Evolutionary conservation across 2,797 vertebrate genomes (phyloP).

Genomic region (Adelosebastes latens): DNA sequence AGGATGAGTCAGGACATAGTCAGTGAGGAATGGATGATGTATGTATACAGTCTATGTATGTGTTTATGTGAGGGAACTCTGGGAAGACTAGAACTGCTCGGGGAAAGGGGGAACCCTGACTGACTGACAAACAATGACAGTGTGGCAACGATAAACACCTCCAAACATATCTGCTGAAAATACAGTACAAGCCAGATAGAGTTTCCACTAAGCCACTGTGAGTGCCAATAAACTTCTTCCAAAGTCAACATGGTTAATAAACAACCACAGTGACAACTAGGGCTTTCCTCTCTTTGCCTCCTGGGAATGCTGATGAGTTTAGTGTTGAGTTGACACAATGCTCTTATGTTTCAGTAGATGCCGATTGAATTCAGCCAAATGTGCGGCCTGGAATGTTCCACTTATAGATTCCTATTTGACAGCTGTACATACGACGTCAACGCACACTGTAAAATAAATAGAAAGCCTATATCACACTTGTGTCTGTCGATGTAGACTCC

Average conservation of each 20-base stretch:
- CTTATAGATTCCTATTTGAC: slow-evolving; percentile 22
- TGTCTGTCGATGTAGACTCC: slow-evolving; percentile 12
- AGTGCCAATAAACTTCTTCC: not conserved
- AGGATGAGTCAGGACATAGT: slow-evolving; percentile 25
- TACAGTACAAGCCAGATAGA: not conserved
- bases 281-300: not conserved
- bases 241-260: slow-evolving; percentile 46
- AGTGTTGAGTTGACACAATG: not conserved
- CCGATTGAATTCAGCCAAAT: not conserved
- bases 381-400: not conserved
- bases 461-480: slow-evolving; percentile 13
- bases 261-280: slow-evolving; percentile 30
- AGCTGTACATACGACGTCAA: slow-evolving; percentile 14
- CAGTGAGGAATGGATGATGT: not conserved
- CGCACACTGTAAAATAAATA: slow-evolving; percentile 8
- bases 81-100: slow-evolving; percentile 1
- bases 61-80: not conserved
- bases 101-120: slow-evolving; percentile 1
- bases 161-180: not conserved
- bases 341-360: slow-evolving; percentile 10
- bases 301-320: slow-evolving; percentile 3
- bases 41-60: slow-evolving; percentile 21
- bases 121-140: not conserved
- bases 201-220: not conserved
- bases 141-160: not conserved